A percentile compares a stretch with the other conserved stretches of the same genome.
These are phyloP conservation scores for Nannoperca obscura DNA, from an alignment of 2,797 vertebrate species.

Conservation along the genomic window DNA sequence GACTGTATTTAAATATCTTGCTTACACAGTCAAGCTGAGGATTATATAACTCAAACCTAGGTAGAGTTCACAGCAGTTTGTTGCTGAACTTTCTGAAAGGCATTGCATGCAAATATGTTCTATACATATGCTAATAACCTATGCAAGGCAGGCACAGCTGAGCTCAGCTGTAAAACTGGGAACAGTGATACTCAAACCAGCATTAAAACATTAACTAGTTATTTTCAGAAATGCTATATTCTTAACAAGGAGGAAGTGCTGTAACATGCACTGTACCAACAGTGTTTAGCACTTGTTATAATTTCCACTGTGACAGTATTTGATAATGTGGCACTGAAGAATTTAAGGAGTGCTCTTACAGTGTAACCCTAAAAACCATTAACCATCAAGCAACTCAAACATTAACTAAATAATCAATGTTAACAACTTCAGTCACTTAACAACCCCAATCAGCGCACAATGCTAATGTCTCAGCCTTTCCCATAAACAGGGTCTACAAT, in stretches of 20 bases:
- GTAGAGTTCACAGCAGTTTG: conserved; percentile 45
- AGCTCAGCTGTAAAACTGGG: conserved; percentile 40
- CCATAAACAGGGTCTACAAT: conserved; percentile 68
- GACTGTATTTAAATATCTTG: conserved; percentile 40
- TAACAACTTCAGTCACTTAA: conserved; percentile 72
- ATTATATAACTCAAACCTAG: conserved; percentile 49
- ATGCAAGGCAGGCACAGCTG: conserved; percentile 37
- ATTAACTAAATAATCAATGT: conserved; percentile 71
- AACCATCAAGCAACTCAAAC: conserved; percentile 52
- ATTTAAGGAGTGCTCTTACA: conserved; percentile 16
- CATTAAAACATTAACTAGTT: conserved; percentile 29
- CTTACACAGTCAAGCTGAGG: conserved; percentile 30
- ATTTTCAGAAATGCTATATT: conserved; percentile 10
- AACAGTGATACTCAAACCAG: conserved; percentile 31
- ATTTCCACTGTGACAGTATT: neutral
- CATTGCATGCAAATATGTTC: conserved; percentile 63
- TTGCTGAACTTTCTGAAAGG: conserved; percentile 61
- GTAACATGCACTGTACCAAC: neutral
- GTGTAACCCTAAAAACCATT: conserved; percentile 44
- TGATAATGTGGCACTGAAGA: conserved; percentile 2
- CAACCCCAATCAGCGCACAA: conserved; percentile 47
- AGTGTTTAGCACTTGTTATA: neutral
- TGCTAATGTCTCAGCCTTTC: conserved; percentile 64
- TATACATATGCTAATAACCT: conserved; percentile 58
- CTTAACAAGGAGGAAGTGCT: neutral